These are phyloP conservation scores for Sebastes glaucus DNA, from an alignment of 2,797 vertebrate species.

Conservation along the genomic window DNA sequence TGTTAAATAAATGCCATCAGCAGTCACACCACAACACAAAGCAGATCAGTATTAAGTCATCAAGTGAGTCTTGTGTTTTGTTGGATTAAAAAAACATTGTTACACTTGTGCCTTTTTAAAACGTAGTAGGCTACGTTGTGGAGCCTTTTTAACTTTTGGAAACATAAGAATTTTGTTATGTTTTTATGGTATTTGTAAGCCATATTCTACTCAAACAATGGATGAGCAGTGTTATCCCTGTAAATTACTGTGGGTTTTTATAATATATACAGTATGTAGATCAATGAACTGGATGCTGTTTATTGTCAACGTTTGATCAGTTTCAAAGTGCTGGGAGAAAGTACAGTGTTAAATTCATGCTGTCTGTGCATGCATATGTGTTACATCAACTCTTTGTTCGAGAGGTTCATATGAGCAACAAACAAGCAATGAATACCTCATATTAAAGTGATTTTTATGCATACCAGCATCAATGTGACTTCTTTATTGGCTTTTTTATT, in stretches of 20 bases:
- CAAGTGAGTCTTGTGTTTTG: constrained; percentile 10
- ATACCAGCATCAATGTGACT: constrained; percentile 2
- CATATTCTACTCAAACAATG: not conserved
- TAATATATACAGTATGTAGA: not conserved
- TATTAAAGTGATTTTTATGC: constrained; percentile 62
- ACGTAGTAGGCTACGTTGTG: constrained; percentile 3
- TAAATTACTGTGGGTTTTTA: not conserved
- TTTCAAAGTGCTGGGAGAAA: constrained; percentile 25
- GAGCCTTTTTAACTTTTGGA: constrained; percentile 36
- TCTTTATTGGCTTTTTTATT: constrained; percentile 6
- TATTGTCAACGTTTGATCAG: constrained; percentile 14
- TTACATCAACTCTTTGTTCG: constrained; percentile 26
- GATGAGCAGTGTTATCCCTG: constrained; percentile 38
- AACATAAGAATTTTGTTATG: not conserved
- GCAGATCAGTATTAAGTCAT: constrained; percentile 6
- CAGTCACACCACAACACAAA: not conserved
- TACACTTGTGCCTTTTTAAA: constrained; percentile 62
- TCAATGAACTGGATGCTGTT: constrained; percentile 22
- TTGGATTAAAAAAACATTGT: constrained; percentile 19
- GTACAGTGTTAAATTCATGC: constrained; percentile 38
- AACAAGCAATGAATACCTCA: constrained; percentile 70
- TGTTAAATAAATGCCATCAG: constrained; percentile 1
- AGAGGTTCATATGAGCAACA: constrained; percentile 55
- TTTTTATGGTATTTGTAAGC: constrained; percentile 38
- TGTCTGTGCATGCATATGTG: constrained; percentile 27